Base-by-base conservation (phyloP, 2,797 vertebrate genomes). In the Cyclura pinguis region DNA sequence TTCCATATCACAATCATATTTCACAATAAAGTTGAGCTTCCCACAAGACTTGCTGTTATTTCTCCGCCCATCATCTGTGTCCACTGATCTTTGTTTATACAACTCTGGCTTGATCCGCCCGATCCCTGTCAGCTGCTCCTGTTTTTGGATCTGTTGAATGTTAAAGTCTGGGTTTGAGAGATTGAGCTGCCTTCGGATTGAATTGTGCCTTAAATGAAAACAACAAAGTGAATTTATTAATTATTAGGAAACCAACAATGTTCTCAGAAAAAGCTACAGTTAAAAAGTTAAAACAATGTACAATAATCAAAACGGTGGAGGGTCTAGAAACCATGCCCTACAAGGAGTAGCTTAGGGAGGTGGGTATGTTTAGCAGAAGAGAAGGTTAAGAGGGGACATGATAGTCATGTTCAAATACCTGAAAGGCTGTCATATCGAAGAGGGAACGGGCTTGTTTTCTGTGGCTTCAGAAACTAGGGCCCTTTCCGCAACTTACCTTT, bases 121-220 rank as follows among this genome's bases (percentile, higher is more conserved):
- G 94, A 99, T 99, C 74, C 99, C 99, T 0, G 98, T 99, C 93
- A 99, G 96, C 32, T 99, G 99, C 92, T 99, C 98, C 96, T 99
- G 99, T 92, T 98, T 98, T 96, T 99, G 99, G 93, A 99, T 99
- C 96, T 99, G 99, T 57, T 99, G 98, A 96, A 99, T 98, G 74
- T 98, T 99, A 97, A 99, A 99, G 96, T 99, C 99, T 0, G 99
- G 99, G 92, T 99, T 99, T 38, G 99, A 99, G 92, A 99, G 97
- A 97, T 99, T 99, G 96, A 99, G 98, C 94, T 99, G 99, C 95
- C 99, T 98, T 93, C 98, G 98, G 92, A 99, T 98, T 29, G 99
- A 98, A 88, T 98, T 99, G 96, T 99, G 99, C 96, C 99, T 99
- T 96, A 87, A 97, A 93, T 1, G 86, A 92, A 96, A 96, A 92